Evolutionary conservation across 2,888 invertebrate species (phyloP).

Genomic region (Nemurella pictetii): DNA sequence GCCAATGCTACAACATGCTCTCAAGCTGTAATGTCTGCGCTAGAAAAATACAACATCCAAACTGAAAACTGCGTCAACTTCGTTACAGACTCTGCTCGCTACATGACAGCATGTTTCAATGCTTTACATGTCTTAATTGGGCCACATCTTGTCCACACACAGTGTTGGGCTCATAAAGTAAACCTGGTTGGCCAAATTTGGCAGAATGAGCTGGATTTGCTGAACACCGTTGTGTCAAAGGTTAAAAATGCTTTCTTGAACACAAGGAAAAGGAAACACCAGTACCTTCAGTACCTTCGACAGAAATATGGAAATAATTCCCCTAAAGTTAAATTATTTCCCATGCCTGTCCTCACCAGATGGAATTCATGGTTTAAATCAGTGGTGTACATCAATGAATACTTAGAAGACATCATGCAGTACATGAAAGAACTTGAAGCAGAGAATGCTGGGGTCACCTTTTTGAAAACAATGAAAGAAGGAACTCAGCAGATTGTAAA

Average conservation of each 20-base stretch:
- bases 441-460: conserved; percentile 20
- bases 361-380: conserved; percentile 37
- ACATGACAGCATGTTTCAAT: conserved; percentile 28
- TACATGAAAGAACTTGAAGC: not conserved
- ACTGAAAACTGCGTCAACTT: conserved; percentile 26
- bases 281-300: conserved; percentile 19
- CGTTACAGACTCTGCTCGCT: conserved; percentile 32
- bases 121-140: not conserved
- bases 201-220: conserved; percentile 30
- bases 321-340: conserved; percentile 33
- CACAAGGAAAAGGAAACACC: conserved; percentile 32
- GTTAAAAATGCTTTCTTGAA: conserved; percentile 36
- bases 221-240: conserved; percentile 29
- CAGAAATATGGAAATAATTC: conserved; percentile 4
- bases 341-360: conserved; percentile 34
- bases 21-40: conserved; percentile 21
- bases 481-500: not conserved
- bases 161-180: conserved; percentile 37
- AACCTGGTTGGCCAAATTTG: conserved; percentile 28
- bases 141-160: conserved; percentile 17
- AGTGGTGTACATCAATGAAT: conserved; percentile 29
- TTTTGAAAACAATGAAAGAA: not conserved
- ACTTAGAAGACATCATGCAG: conserved; percentile 18
- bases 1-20: conserved; percentile 25
- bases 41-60: conserved; percentile 23